A percentile compares a stretch with the other conserved stretches of the same genome.
phyloP scores from a whole-genome alignment of 2,888 invertebrate species.

The Oxyteleia sp. region DNA sequence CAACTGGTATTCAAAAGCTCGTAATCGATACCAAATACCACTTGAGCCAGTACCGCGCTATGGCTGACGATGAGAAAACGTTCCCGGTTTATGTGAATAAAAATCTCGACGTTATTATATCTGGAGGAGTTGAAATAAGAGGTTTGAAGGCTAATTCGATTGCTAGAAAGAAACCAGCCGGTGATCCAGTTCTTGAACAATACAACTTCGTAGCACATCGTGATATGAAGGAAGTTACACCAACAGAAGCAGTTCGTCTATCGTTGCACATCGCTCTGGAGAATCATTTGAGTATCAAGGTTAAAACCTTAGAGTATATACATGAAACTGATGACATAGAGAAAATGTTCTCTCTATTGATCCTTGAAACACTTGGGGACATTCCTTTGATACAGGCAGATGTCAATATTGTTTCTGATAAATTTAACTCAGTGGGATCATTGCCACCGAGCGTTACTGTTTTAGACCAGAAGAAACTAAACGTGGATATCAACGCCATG shows the following conservation, averaged over 20 bases:
- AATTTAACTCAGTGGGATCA: constrained; percentile 87
- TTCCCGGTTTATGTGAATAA: constrained; percentile 86
- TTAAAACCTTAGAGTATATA: constrained; percentile 85
- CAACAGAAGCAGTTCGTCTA: constrained; percentile 82
- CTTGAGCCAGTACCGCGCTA: constrained; percentile 78
- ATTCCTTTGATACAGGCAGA: constrained; percentile 92
- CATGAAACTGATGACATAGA: constrained; percentile 80
- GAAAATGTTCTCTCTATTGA: constrained; percentile 88
- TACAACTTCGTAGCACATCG: constrained; percentile 88
- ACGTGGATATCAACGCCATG: constrained; percentile 88
- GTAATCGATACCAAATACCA: constrained; percentile 89
- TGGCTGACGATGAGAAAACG: constrained; percentile 79
- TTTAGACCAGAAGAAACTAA: constrained; percentile 89
- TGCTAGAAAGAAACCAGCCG: constrained; percentile 88
- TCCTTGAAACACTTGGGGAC: constrained; percentile 90
- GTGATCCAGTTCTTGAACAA: constrained; percentile 88
- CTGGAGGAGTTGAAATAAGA: constrained; percentile 90
- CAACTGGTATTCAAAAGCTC: constrained; percentile 89
- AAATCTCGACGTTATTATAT: constrained; percentile 86
- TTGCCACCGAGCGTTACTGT: constrained; percentile 89
- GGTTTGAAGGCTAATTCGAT: constrained; percentile 89
- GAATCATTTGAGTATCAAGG: constrained; percentile 85
- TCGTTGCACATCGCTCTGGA: constrained; percentile 89
- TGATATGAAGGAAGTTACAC: constrained; percentile 78
- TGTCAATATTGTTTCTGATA: constrained; percentile 88